Percentiles rank a stretch among this genome's conserved stretches.
Evolutionary conservation across 2,888 invertebrate species (phyloP).

Genomic region (Eupelmus urozonus): DNA sequence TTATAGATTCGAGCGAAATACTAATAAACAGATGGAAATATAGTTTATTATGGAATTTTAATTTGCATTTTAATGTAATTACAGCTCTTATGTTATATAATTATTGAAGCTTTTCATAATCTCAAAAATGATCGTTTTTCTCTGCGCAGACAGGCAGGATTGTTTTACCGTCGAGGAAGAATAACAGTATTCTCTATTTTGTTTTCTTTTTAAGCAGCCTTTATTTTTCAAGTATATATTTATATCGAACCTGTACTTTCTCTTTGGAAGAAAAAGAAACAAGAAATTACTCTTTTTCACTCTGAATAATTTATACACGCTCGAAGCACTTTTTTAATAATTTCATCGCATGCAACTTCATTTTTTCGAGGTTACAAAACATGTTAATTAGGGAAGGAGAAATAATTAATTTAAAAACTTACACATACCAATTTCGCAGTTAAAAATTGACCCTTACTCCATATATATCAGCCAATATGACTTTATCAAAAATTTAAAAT

Average conservation of each 20-base stretch:
- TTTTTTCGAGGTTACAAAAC: constrained; percentile 3
- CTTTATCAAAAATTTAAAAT: not conserved
- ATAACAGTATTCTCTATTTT: no score
- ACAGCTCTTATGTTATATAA: no score
- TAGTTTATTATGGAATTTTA: no score
- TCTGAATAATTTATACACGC: constrained; percentile 35
- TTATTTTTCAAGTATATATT: not conserved
- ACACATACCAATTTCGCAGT: not conserved
- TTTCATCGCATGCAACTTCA: constrained; percentile 17
- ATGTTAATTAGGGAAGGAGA: not conserved
- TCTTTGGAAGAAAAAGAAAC: constrained; percentile 33
- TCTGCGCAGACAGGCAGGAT: no score
- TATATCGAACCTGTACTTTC: constrained; percentile 22
- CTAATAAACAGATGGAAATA: no score
- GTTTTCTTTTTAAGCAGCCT: not conserved
- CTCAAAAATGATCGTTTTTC: no score
- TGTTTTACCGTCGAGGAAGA: no score
- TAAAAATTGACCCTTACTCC: no score
- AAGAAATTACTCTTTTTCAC: constrained; percentile 42
- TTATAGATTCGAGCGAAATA: no score
- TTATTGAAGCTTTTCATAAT: no score
- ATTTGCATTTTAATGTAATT: no score
- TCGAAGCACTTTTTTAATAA: constrained; percentile 26
- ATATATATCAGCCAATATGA: no score
- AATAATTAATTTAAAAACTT: constrained; percentile 24